Percentiles rank a stretch among this genome's conserved stretches.
These are phyloP conservation scores for Nemoura dubitans DNA, from an alignment of 2,888 invertebrate genomes.

Conservation along the genomic window DNA sequence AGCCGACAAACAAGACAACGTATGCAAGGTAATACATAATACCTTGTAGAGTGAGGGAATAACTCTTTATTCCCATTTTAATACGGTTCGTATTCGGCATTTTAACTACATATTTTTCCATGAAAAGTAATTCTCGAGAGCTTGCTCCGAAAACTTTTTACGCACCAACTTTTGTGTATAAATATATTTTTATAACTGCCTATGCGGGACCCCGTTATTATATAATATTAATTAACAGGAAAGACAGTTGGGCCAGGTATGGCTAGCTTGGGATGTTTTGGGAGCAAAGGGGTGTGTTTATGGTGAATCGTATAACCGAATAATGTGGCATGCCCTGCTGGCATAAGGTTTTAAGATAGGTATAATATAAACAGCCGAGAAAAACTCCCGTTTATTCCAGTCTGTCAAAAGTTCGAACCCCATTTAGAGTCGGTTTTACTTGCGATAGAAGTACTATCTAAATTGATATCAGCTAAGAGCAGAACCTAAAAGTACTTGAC, in stretches of 20 bases:
- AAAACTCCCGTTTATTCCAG: neutral
- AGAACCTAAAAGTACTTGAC: too few species aligned
- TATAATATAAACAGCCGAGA: neutral
- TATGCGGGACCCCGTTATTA: neutral
- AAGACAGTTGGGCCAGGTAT: neutral
- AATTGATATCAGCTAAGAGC: too few species aligned
- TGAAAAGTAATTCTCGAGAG: neutral
- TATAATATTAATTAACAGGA: neutral
- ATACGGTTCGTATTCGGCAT: neutral
- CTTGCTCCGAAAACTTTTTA: neutral
- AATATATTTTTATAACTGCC: neutral
- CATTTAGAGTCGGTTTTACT: neutral
- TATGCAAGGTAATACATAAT: neutral
- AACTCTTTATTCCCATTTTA: neutral
- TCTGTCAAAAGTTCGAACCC: neutral
- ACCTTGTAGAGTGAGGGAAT: too few species aligned
- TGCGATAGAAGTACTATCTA: neutral
- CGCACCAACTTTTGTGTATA: neutral
- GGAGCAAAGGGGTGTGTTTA: neutral
- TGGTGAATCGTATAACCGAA: neutral
- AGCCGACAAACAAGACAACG: neutral
- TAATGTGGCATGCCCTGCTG: neutral
- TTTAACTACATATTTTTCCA: neutral
- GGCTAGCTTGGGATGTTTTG: neutral
- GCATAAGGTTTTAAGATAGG: neutral